These are phyloP conservation scores for Ptychodera flava DNA, from an alignment of 35 echinoderm and acorn worm species.

Conservation along the genomic window DNA sequence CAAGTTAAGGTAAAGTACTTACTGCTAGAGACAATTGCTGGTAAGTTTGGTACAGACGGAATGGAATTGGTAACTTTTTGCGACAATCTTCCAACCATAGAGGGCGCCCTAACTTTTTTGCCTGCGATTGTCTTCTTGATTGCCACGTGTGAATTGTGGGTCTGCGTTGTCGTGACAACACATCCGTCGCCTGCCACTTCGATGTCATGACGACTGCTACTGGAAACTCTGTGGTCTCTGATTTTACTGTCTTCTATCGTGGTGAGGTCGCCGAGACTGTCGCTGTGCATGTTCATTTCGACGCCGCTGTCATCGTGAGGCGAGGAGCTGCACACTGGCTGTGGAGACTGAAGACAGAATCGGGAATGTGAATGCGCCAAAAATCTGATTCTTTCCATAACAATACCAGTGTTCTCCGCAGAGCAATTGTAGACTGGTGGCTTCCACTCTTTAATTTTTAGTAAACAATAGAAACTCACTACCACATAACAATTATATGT, in stretches of 20 bases:
- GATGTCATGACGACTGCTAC: not conserved
- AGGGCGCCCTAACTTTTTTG: not conserved
- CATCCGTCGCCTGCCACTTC: not conserved
- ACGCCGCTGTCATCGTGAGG: conserved; percentile 98
- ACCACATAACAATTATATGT: too few species aligned
- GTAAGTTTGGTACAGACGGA: not conserved
- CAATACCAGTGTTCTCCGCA: too few species aligned
- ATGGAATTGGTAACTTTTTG: conserved; percentile 1
- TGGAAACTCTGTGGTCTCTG: conserved; percentile 46
- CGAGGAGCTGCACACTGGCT: conserved; percentile 39
- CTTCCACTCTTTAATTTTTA: too few species aligned
- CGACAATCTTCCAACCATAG: not conserved
- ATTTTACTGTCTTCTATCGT: conserved; percentile 81
- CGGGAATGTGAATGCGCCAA: too few species aligned
- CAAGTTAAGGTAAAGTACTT: too few species aligned
- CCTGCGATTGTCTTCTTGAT: not conserved
- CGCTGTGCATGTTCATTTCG: conserved; percentile 75
- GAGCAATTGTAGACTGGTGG: too few species aligned
- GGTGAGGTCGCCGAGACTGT: conserved; percentile 69
- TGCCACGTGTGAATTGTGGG: conserved; percentile 9
- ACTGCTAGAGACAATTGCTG: not conserved
- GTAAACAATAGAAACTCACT: too few species aligned
- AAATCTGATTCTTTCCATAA: too few species aligned
- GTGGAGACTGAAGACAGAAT: not conserved
- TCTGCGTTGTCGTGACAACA: conserved; percentile 31